These are phyloP conservation scores for Eucera pruinosa DNA, from an alignment of 2,888 invertebrate species.

Conservation along the genomic window DNA sequence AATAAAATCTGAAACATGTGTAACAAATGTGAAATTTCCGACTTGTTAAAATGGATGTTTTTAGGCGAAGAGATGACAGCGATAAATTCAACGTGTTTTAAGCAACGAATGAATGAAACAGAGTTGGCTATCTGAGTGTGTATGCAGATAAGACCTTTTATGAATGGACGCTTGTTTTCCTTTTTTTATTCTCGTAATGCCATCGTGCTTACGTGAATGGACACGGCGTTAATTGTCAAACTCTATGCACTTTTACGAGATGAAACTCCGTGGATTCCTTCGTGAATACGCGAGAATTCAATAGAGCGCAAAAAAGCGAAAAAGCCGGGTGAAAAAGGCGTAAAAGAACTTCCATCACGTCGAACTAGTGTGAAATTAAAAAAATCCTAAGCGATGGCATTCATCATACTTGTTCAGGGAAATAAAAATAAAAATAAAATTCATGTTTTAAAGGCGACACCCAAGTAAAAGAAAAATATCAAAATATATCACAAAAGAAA, in stretches of 20 bases:
- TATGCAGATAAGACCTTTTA: constrained; percentile 28
- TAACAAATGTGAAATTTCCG: too few species aligned
- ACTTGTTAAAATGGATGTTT: too few species aligned
- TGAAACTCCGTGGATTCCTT: constrained; percentile 11
- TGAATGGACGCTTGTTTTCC: constrained; percentile 20
- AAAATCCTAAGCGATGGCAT: background rate
- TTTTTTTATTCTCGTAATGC: background rate
- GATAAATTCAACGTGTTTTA: background rate
- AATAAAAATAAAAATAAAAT: too few species aligned
- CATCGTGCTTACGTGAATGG: constrained; percentile 51
- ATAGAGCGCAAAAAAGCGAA: background rate
- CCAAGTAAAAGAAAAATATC: too few species aligned
- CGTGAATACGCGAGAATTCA: constrained; percentile 9
- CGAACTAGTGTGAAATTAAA: background rate
- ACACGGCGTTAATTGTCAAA: constrained; percentile 69
- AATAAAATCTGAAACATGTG: too few species aligned
- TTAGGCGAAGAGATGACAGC: too few species aligned
- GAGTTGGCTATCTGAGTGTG: background rate
- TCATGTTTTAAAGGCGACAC: too few species aligned
- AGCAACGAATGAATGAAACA: constrained; percentile 14
- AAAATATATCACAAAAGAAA: too few species aligned
- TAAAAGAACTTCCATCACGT: background rate
- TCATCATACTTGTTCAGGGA: too few species aligned
- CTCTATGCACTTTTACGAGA: constrained; percentile 45
- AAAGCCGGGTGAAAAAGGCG: background rate